These are phyloP conservation scores for Brenthis daphne DNA, from an alignment of 2,888 invertebrate species.

Conservation along the genomic window DNA sequence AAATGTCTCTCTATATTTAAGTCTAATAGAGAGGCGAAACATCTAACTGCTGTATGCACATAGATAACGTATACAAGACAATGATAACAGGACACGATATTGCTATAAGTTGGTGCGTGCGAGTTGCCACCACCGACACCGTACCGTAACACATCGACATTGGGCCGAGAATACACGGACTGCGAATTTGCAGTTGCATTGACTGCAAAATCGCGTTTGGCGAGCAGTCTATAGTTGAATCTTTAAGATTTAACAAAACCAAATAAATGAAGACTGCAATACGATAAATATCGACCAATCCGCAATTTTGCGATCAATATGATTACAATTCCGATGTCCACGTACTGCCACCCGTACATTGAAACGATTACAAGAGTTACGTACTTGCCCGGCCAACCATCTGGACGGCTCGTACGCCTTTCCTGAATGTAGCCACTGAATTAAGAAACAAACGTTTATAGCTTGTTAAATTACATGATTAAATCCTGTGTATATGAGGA, in stretches of 20 bases:
- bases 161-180: slow-evolving; percentile 13
- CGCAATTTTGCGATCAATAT: slow-evolving; percentile 12
- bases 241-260: neutral
- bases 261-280: neutral
- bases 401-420: slow-evolving; percentile 99
- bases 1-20: slow-evolving; percentile 71
- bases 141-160: slow-evolving; percentile 75
- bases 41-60: slow-evolving; percentile 80
- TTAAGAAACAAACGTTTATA: slow-evolving; percentile 76
- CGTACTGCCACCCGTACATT: slow-evolving; percentile 50
- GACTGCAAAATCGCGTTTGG: slow-evolving; percentile 7
- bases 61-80: slow-evolving; percentile 78
- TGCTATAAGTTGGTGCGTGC: slow-evolving; percentile 65
- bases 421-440: slow-evolving; percentile 99
- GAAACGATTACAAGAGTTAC: slow-evolving; percentile 82
- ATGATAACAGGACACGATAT: slow-evolving; percentile 75
- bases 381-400: slow-evolving; percentile 99
- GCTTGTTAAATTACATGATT: slow-evolving; percentile 46
- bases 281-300: neutral
- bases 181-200: neutral
- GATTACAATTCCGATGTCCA: slow-evolving; percentile 8
- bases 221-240: neutral
- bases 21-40: slow-evolving; percentile 78
- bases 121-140: slow-evolving; percentile 47
- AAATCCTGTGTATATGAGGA: slow-evolving; percentile 32